Percentiles rank a stretch among this genome's conserved stretches.
Conservation (phyloP, 2,797 vertebrate genomes). For the Parotocinclus haroldoi region DNA sequence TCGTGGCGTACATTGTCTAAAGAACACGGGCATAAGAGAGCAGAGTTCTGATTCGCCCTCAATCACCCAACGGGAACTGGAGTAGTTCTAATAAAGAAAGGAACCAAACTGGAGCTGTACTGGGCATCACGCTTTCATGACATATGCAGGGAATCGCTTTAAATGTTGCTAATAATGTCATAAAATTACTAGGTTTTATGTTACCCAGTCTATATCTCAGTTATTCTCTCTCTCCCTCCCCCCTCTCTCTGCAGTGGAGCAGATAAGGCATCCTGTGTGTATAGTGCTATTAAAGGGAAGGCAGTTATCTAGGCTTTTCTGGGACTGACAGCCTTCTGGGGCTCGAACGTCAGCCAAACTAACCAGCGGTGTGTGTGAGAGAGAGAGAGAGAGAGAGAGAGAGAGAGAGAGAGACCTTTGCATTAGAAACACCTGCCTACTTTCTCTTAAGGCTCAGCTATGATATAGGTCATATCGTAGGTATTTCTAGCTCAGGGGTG, state of each 20-base stretch:
- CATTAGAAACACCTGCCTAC: too few relatives aligned
- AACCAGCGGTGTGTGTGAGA: slow-evolving; percentile 5
- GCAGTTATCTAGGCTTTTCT: slow-evolving; percentile 59
- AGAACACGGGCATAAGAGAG: not conserved
- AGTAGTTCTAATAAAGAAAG: too few relatives aligned
- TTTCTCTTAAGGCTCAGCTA: too few relatives aligned
- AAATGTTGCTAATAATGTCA: too few relatives aligned
- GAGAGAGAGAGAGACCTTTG: not conserved
- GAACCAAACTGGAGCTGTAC: too few relatives aligned
- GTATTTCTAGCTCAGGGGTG: not conserved
- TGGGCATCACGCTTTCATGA: too few relatives aligned
- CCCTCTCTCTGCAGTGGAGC: slow-evolving; percentile 60
- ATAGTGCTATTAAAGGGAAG: slow-evolving; percentile 71
- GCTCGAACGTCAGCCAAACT: slow-evolving; percentile 52
- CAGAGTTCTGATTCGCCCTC: too few relatives aligned
- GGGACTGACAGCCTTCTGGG: slow-evolving; percentile 65
- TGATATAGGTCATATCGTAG: too few relatives aligned
- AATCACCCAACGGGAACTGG: too few relatives aligned
- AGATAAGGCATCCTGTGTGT: slow-evolving; percentile 69
- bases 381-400: slow-evolving; percentile 13
- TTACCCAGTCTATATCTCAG: not conserved
- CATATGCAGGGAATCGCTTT: too few relatives aligned
- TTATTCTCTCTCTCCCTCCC: slow-evolving; percentile 24
- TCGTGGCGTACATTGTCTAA: slow-evolving; percentile 96
- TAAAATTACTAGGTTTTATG: too few relatives aligned